Conservation (phyloP, 2,113 vertebrate species). For the Cricetomys ansorgei region DNA sequence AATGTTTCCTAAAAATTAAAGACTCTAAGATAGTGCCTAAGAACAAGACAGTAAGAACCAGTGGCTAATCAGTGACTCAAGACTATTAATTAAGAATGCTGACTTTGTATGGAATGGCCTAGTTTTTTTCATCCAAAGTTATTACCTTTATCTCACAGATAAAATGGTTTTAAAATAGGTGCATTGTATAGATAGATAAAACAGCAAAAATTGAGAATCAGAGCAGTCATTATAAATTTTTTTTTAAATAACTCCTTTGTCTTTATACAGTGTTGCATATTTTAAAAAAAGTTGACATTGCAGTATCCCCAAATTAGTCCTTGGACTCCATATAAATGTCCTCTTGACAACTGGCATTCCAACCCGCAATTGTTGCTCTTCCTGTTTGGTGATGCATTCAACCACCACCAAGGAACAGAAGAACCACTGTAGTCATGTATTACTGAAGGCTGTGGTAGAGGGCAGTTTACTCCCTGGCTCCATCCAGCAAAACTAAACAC, state of each 20-base stretch:
- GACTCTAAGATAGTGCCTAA: neutral
- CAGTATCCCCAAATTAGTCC: neutral
- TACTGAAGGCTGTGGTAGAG: neutral
- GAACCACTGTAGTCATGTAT: neutral
- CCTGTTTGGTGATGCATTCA: neutral
- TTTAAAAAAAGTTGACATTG: neutral
- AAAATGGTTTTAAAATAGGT: neutral
- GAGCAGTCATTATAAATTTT: neutral
- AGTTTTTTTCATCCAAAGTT: neutral
- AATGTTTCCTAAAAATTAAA: neutral
- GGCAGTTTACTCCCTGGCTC: neutral
- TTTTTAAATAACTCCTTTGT: neutral
- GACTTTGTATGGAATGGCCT: neutral
- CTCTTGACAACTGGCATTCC: neutral
- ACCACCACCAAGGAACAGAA: neutral
- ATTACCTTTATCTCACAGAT: neutral
- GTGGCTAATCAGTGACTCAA: neutral
- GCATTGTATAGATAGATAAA: neutral
- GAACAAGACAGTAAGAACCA: neutral
- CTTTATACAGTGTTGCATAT: neutral
- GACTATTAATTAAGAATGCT: neutral
- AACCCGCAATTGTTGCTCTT: neutral
- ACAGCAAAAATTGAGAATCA: neutral
- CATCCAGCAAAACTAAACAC: neutral
- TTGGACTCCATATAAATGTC: neutral